Base-by-base conservation (phyloP, 2,888 invertebrate genomes). In the Orthonevra nobilis region DNA sequence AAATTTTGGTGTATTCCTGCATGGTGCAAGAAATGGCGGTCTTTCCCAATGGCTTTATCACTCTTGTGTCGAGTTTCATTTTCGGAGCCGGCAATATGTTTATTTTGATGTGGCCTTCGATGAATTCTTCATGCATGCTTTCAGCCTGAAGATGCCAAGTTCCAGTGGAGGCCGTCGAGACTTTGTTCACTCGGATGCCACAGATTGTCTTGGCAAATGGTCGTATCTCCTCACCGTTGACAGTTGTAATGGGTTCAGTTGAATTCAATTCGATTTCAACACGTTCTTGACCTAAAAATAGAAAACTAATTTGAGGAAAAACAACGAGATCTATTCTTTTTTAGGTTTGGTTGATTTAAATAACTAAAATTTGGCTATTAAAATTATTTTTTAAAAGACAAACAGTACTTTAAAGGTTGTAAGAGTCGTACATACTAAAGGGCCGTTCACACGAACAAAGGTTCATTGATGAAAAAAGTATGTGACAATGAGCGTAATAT, bases 151-250 rank as follows among this genome's bases (percentile, higher is more conserved):
- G 36, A 15, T 34, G 54, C 81, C 58, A 84, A 12, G 1, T 69
- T 44, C 83, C 84, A 82, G 46, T 32, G 3, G 84, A 82, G 4
- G 68, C 70, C 7, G 61, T 19, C 3, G 82, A 81, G 3, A 83
- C 42, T 9, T 81, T 75, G 10, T 72, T 64, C 5, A 84, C 83
- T 6, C 83, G 82, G 50, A 84, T 75, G 6, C 84, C 84, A 32
- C 84, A 84, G 3, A 82, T 38, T 10, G 44, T 46, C 5, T 52
- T n/a, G 1, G 82, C 28, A 48, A 83, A 84, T 6, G 83, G 82
- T 7, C 81, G 46, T 2, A 84, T 61, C 3, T 48, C 34, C 34
- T 84, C 84, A 10, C 81, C 83, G 7, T 82, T 77, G 10, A 30
- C 60, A 3, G 83, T 84, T 42, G 68, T 54, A 7, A 84, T 64